A percentile compares a stretch with the other conserved stretches of the same genome.
These are phyloP conservation scores for Loris lydekkerianus DNA, from an alignment of 2,797 vertebrate genomes.

Conservation along the genomic window DNA sequence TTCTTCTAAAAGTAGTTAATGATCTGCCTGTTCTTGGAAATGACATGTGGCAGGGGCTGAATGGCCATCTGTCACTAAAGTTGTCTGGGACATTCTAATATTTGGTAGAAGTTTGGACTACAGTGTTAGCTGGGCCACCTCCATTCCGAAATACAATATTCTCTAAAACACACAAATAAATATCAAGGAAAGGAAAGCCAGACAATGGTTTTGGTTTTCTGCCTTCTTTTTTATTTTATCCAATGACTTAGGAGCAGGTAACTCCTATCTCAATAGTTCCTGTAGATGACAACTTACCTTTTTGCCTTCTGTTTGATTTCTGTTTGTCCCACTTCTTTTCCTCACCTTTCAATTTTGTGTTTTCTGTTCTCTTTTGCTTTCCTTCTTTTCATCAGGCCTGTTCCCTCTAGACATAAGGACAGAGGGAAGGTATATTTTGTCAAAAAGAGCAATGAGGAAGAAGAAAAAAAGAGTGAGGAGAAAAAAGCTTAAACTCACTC, in stretches of 20 bases:
- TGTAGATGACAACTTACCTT: neutral
- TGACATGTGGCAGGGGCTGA: slow-evolving; percentile 70
- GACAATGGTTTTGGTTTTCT: neutral
- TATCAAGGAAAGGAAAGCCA: neutral
- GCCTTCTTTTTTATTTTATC: neutral
- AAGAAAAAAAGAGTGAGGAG: neutral
- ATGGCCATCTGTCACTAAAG: slow-evolving; percentile 65
- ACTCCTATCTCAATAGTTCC: neutral
- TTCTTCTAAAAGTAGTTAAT: slow-evolving; percentile 76
- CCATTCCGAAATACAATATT: neutral
- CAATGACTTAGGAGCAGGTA: neutral
- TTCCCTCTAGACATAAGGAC: neutral
- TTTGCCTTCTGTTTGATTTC: slow-evolving; percentile 29
- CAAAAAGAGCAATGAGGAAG: slow-evolving; percentile 25
- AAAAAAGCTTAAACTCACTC: neutral
- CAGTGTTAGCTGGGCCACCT: neutral
- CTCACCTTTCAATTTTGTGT: neutral
- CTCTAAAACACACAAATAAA: neutral
- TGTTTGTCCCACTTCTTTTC: neutral
- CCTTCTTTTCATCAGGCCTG: neutral
- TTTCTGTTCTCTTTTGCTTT: neutral
- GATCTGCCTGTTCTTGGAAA: slow-evolving; percentile 73
- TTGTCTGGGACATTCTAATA: slow-evolving; percentile 45
- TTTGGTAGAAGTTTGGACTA: neutral
- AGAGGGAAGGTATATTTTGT: neutral